Base-by-base conservation (phyloP, 2,797 vertebrate genomes). In the Aldrovandia affinis region DNA sequence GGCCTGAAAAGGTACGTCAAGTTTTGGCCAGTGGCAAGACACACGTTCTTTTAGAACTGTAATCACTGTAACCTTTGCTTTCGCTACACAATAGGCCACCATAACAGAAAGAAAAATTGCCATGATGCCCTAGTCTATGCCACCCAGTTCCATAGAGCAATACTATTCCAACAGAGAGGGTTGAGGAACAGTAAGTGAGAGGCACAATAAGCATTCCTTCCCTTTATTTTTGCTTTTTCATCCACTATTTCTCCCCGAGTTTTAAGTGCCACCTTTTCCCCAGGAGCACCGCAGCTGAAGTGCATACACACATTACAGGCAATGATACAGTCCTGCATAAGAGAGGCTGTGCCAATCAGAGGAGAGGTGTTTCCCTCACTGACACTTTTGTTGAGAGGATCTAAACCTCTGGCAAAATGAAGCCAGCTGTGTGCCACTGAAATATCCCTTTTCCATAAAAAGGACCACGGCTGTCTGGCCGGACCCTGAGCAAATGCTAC, bases 1-100 rank as follows among this genome's bases (percentile, higher is more conserved):
- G 50, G 20, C 91, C 91, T 92, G 25, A n/a, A 88, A 91, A 94
- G 90, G 90, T 84, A 92, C 77, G 68, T 55, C 57, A 78, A 80
- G 81, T 86, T 85, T n/a, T 86, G 85, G 65, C 70, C 77, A 12
- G 8, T 2, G 55, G 63, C 84, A 81, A 65, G 42, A 70, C 42
- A 18, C 83, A 83, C 70, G 61, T 63, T 59, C 20, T 78, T 83
- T 84, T 79, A 63, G 78, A 33, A 80, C 84, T 18, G 75, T 50
- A 80, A 77, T 68, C 61, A 39, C 59, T 81, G 61, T 65, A 30
- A 70, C 73, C 65, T 82, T 75, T 65, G 54, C 63, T 78, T 83
- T 88, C 80, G 78, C 86, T 39, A 70, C 18, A 55, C 75, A 82
- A 52, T n/a, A 68, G 80, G 80, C 54, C 22, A 42, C 22, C 25